Conservation (phyloP, 2,797 vertebrate species). For the Pygocentrus nattereri region DNA sequence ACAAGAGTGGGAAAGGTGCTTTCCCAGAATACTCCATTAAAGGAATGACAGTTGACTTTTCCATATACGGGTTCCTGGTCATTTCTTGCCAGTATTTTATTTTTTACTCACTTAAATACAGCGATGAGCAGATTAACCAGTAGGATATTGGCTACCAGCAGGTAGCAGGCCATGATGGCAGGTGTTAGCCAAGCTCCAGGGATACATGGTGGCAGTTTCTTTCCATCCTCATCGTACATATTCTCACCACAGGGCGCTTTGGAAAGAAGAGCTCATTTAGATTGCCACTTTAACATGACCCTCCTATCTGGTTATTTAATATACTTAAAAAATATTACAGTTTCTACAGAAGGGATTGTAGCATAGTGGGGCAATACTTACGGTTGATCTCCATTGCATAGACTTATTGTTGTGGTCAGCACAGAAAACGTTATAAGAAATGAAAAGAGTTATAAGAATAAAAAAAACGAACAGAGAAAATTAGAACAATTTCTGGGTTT, state of each 20-base stretch:
- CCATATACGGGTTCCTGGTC: too few relatives aligned
- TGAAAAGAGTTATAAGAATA: too few relatives aligned
- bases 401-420: slow-evolving; percentile 74
- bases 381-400: slow-evolving; percentile 99
- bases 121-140: slow-evolving; percentile 97
- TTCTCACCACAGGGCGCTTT: slow-evolving; percentile 95
- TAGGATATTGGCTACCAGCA: slow-evolving; percentile 96
- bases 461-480: background rate
- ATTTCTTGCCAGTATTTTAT: background rate
- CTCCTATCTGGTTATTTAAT: background rate
- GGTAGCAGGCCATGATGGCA: slow-evolving; percentile 97
- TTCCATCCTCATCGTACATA: slow-evolving; percentile 95
- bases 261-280: background rate
- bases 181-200: slow-evolving; percentile 97
- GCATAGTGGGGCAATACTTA: slow-evolving; percentile 78
- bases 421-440: background rate
- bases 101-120: slow-evolving; percentile 91
- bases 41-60: too few relatives aligned
- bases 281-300: background rate
- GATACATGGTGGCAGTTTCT: slow-evolving; percentile 95
- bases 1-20: too few relatives aligned
- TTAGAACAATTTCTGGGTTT: background rate
- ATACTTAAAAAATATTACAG: background rate
- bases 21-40: too few relatives aligned
- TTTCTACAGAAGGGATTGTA: background rate